Percentiles rank a stretch among this genome's conserved stretches.
These are phyloP conservation scores for Aselliscus stoliczkanus DNA, from an alignment of 2,797 vertebrate species.

Conservation along the genomic window DNA sequence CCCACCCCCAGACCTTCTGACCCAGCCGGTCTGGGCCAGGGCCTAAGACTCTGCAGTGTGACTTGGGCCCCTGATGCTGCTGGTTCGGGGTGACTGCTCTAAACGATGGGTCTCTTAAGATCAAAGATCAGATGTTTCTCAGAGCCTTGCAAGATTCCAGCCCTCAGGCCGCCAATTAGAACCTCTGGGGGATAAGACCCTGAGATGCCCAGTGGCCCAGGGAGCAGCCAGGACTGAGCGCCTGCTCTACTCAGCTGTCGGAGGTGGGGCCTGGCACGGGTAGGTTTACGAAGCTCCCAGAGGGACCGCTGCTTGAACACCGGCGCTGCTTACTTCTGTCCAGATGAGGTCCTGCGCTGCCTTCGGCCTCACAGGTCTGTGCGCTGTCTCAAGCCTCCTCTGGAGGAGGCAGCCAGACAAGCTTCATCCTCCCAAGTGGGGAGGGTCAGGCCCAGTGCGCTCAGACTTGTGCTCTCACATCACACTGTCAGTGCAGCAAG, in stretches of 20 bases:
- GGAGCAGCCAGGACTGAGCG: too few species aligned
- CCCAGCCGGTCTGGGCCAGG: not conserved
- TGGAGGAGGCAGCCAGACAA: not conserved
- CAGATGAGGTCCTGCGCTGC: not conserved
- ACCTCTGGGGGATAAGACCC: too few species aligned
- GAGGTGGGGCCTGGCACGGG: accelerated
- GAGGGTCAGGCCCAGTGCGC: accelerated
- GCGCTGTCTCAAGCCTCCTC: not conserved
- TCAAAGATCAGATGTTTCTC: not conserved
- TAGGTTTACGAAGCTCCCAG: not conserved
- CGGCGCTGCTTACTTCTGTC: not conserved
- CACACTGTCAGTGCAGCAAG: not conserved
- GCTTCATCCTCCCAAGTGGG: not conserved
- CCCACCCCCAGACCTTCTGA: not conserved
- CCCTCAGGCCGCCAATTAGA: not conserved
- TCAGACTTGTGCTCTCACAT: accelerated
- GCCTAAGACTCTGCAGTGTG: not conserved
- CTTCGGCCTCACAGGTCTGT: not conserved
- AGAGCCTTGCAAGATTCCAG: not conserved
- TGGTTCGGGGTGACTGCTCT: not conserved
- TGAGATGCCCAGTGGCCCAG: accelerated
- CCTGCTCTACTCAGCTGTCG: not conserved
- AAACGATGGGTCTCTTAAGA: not conserved
- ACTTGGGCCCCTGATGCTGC: not conserved
- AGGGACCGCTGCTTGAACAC: accelerated